These are phyloP conservation scores for Smutsia gigantea DNA, from an alignment of 2,797 vertebrate species.

Conservation along the genomic window DNA sequence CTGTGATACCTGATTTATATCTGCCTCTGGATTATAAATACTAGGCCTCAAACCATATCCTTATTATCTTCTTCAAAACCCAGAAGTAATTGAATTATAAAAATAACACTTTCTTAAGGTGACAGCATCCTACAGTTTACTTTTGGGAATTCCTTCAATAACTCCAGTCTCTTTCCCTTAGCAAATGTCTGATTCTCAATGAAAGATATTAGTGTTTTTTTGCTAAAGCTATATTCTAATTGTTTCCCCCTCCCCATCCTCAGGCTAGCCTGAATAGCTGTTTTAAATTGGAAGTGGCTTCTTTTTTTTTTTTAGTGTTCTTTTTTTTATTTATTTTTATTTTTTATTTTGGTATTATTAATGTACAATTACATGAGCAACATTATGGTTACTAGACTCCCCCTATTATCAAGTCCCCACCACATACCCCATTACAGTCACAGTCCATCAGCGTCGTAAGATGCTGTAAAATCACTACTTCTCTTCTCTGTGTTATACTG, in stretches of 20 bases:
- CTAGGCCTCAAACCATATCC: background rate
- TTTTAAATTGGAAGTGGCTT: background rate
- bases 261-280: background rate
- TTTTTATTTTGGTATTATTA: no score
- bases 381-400: no score
- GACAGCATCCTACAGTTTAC: background rate
- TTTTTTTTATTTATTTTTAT: no score
- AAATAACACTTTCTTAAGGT: background rate
- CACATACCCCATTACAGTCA: no score
- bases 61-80: background rate
- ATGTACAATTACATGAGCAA: no score
- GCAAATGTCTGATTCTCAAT: background rate
- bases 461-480: no score
- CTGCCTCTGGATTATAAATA: background rate
- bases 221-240: background rate
- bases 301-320: no score
- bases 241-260: background rate
- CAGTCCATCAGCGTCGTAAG: no score
- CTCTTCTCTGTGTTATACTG: no score
- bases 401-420: no score
- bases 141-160: background rate
- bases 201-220: background rate
- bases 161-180: background rate
- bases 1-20: background rate
- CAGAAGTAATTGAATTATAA: background rate